Conservation (phyloP, 2,888 invertebrate genomes). For the Thymelicus lineola region DNA sequence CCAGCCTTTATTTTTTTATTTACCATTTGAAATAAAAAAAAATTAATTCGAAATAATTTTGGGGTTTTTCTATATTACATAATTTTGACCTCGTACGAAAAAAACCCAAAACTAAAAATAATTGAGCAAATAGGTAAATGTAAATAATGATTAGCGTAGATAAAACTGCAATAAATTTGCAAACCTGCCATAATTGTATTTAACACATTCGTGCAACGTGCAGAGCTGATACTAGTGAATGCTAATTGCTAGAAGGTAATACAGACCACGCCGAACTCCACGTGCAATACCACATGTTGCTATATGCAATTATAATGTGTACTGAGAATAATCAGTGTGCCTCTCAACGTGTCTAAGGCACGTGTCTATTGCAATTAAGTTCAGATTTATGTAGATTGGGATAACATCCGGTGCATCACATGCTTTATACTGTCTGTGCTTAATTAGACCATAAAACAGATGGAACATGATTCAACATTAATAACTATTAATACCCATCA, state of each 20-base stretch:
- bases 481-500: not conserved
- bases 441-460: not conserved
- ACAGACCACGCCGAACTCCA: conserved; percentile 36
- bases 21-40: not conserved
- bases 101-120: not conserved
- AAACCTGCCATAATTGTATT: not conserved
- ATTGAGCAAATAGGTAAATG: not conserved
- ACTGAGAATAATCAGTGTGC: conserved; percentile 49
- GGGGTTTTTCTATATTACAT: too few species aligned
- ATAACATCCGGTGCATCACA: conserved; percentile 63
- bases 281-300: conserved; percentile 38
- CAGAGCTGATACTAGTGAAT: conserved; percentile 14
- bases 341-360: conserved; percentile 60
- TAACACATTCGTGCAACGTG: conserved; percentile 13
- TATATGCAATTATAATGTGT: conserved; percentile 35
- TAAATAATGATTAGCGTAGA: not conserved
- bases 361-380: conserved; percentile 69
- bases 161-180: conserved; percentile 7
- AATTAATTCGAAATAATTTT: not conserved
- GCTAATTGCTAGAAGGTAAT: conserved; percentile 24
- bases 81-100: not conserved
- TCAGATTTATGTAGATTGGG: conserved; percentile 56
- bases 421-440: conserved; percentile 43
- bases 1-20: not conserved
- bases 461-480: not conserved